Evolutionary conservation across 2,888 invertebrate species (phyloP), one percentile per base, ranked within the genome.

Genomic region (Drosophila mimetica): DNA sequence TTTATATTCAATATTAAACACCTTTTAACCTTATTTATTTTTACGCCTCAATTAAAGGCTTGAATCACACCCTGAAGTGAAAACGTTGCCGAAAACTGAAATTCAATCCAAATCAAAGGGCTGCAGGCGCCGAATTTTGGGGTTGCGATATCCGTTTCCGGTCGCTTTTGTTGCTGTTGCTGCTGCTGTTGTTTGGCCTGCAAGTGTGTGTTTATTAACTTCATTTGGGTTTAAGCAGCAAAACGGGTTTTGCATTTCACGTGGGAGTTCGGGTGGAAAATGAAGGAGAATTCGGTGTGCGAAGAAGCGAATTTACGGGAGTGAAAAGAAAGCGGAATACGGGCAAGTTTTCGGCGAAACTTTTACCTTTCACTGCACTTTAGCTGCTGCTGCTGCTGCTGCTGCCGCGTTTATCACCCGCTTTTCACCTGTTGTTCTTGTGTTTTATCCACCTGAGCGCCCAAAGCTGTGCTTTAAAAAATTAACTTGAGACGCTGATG

Each of bases 401-500:
- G 48, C 36, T 36, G 20, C 61, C 36, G n/a, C n/a, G n/a, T 22
- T 64, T 46, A 42, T 51, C 18, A 32, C 22, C n/a, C 16, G 3
- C 13, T 36, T 63, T 36, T 34, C 30, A 22, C 41, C 32, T 61
- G 61, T 65, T 65, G 53, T 65, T 64, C 36, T 52, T 64, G 63
- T 63, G 36, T 44, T 52, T 63, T 37, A 63, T 64, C 63, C 60
- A 71, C 57, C 74, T 69, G 61, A 47, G 58, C 59, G 58, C 44
- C 47, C 69, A 63, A 65, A 79, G 54, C 73, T 61, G 59, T 72
- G 66, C 79, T 74, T 71, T 77, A 70, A 84, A 81, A 57, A 60
- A 81, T 84, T 61, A 81, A 81, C 79, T 84, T 63, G 76, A 84
- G 84, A 84, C 76, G 76, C 57, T 69, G 53, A 74, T 48, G 65